Percentiles rank a stretch among this genome's conserved stretches.
phyloP scores from a whole-genome alignment of 2,888 invertebrate genomes.

The Synanthedon tipuliformis region DNA sequence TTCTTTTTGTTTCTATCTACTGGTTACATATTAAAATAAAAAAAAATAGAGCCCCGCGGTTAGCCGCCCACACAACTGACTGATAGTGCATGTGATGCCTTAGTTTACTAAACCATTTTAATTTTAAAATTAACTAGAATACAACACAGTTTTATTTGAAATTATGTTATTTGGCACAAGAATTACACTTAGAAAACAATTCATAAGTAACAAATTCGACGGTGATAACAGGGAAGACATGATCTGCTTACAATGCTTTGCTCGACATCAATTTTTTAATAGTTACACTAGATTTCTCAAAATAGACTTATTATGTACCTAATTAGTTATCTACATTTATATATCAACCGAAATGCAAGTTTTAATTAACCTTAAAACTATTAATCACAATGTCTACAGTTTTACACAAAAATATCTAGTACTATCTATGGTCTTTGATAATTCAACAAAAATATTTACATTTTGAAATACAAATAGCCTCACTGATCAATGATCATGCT shows the following conservation, averaged over 20 bases:
- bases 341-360: neutral
- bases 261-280: slow-evolving; percentile 16
- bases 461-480: slow-evolving; percentile 32
- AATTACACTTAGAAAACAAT: neutral
- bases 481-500: slow-evolving; percentile 18
- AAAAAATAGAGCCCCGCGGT: no score
- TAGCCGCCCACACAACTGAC: no score
- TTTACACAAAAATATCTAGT: slow-evolving; percentile 50
- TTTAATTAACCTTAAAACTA: slow-evolving; percentile 7
- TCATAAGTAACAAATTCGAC: slow-evolving; percentile 19
- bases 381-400: slow-evolving; percentile 32
- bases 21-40: no score
- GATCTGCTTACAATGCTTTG: slow-evolving; percentile 37
- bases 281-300: slow-evolving; percentile 7
- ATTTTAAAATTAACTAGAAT: no score
- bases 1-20: no score
- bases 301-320: slow-evolving; percentile 4
- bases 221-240: slow-evolving; percentile 54
- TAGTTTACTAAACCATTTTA: no score
- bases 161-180: neutral
- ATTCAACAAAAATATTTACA: slow-evolving; percentile 47
- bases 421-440: slow-evolving; percentile 16
- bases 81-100: no score
- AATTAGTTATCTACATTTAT: slow-evolving; percentile 3
- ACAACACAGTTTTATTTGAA: no score